Percentiles rank a stretch among this genome's conserved stretches.
Conservation (phyloP, 2,888 invertebrate species). For the Cheilosia vernalis region DNA sequence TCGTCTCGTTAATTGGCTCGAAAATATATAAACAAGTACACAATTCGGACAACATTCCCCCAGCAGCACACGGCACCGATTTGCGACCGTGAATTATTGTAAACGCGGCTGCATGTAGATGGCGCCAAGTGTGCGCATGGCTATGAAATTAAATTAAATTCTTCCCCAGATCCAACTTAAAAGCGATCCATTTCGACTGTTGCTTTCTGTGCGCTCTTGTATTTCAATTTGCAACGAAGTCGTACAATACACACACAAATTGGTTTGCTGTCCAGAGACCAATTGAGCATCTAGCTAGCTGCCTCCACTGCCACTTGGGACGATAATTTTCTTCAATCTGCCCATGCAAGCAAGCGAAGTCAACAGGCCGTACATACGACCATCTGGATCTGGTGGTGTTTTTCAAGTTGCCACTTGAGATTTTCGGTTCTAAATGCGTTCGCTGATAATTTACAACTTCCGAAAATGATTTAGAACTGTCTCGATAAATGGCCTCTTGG, state of each 20-base stretch:
- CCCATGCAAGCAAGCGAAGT: constrained; percentile 11
- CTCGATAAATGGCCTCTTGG: constrained; percentile 64
- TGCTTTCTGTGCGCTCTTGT: constrained; percentile 8
- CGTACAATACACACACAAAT: not conserved
- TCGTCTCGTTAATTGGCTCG: constrained; percentile 70
- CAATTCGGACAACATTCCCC: constrained; percentile 23
- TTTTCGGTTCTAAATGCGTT: constrained; percentile 48
- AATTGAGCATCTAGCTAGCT: not conserved
- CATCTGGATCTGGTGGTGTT: constrained; percentile 42
- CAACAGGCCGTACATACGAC: constrained; percentile 16
- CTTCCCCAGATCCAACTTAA: constrained; percentile 17
- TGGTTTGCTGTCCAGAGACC: constrained; percentile 32
- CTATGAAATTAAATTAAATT: constrained; percentile 64
- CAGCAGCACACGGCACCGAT: constrained; percentile 16
- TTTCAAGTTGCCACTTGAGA: constrained; percentile 62
- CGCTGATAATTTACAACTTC: constrained; percentile 70
- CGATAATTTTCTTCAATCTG: constrained; percentile 55
- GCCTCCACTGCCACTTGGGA: not conserved
- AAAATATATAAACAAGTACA: constrained; percentile 31
- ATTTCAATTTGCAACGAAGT: constrained; percentile 14
- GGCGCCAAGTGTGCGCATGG: constrained; percentile 54
- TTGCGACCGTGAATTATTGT: constrained; percentile 55
- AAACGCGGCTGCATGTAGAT: constrained; percentile 45
- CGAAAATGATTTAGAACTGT: constrained; percentile 61
- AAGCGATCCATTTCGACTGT: constrained; percentile 34